Conservation (phyloP, 2,113 vertebrate genomes). For the Erythrocebus patas region DNA sequence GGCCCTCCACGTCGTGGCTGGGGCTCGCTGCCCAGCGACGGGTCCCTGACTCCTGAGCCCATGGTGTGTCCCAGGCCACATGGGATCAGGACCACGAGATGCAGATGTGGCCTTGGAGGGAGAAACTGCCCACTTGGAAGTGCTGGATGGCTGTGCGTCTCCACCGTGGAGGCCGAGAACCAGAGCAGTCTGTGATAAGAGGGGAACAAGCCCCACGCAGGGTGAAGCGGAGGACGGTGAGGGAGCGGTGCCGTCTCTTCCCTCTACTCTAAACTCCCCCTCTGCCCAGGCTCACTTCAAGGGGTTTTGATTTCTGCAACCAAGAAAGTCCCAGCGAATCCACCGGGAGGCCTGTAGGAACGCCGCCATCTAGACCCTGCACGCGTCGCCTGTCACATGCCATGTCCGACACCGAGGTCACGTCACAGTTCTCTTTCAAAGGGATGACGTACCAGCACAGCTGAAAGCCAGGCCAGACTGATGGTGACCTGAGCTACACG, state of each 20-base stretch:
- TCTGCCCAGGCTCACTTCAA: rapidly evolving
- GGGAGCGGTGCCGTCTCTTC: rapidly evolving
- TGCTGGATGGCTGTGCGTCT: rapidly evolving
- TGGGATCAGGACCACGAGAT: background rate
- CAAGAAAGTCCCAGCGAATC: background rate
- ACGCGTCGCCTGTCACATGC: no score
- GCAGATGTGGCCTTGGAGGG: background rate
- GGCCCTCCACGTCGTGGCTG: background rate
- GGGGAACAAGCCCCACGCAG: no score
- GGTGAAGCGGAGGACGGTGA: background rate
- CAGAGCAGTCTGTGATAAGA: background rate
- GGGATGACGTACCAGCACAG: no score
- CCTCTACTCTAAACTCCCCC: background rate
- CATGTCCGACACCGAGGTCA: background rate
- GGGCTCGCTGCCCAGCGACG: background rate
- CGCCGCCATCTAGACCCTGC: rapidly evolving
- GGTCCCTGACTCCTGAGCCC: background rate
- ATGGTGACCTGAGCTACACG: rapidly evolving
- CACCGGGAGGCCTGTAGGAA: rapidly evolving
- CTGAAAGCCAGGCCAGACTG: rapidly evolving
- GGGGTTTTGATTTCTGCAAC: background rate
- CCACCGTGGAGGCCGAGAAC: rapidly evolving
- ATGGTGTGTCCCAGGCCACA: no score
- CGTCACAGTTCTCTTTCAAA: background rate
- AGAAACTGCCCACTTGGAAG: background rate